Evolutionary conservation across 2,888 invertebrate genomes (phyloP).

Genomic region (Drosophila macrospina): DNA sequence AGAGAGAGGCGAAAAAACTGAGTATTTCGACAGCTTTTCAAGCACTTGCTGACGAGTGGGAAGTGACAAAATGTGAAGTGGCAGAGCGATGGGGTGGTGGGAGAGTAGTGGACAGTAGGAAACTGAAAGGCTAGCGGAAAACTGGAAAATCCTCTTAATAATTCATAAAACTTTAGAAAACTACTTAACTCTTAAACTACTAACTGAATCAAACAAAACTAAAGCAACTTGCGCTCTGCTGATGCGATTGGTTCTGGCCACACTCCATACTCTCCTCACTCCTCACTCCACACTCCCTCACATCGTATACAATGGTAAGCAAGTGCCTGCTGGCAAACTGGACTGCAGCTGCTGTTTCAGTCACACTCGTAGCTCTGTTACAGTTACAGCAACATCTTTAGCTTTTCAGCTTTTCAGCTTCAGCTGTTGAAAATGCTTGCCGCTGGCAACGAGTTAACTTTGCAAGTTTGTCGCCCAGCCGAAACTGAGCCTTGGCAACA

Average conservation of each 20-base stretch:
- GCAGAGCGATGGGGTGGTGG: neutral
- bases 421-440: constrained; percentile 57
- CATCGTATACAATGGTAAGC: constrained; percentile 24
- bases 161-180: constrained; percentile 77
- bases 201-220: constrained; percentile 79
- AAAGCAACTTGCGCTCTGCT: constrained; percentile 64
- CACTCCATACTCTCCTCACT: neutral
- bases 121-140: constrained; percentile 79
- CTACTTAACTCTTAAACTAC: constrained; percentile 80
- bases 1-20: constrained; percentile 37
- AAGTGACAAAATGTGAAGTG: constrained; percentile 3
- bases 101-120: constrained; percentile 29
- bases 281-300: neutral
- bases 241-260: constrained; percentile 28
- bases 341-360: constrained; percentile 38
- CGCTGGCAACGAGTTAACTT: constrained; percentile 69
- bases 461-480: constrained; percentile 68
- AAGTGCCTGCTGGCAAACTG: constrained; percentile 42
- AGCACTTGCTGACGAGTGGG: constrained; percentile 70
- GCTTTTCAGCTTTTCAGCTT: constrained; percentile 42
- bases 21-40: constrained; percentile 78
- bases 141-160: constrained; percentile 78
- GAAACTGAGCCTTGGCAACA: constrained; percentile 56
- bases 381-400: constrained; percentile 23
- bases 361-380: constrained; percentile 20